Conservation (phyloP, 2,888 invertebrate species). For the Myopa testacea region DNA sequence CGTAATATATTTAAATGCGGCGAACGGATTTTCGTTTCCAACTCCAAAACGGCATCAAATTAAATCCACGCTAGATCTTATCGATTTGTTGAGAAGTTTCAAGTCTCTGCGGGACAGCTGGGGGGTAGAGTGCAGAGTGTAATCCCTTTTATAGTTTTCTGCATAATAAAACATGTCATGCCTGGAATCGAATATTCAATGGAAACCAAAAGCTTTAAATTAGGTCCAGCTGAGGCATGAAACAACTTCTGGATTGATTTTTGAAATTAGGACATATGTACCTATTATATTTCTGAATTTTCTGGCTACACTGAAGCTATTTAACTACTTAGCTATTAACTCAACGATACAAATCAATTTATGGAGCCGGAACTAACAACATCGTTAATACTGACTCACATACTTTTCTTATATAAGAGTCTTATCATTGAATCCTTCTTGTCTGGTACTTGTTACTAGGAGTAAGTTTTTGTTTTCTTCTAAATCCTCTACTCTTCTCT, state of each 20-base stretch:
- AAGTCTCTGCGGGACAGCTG: neutral
- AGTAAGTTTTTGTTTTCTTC: neutral
- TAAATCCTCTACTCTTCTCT: neutral
- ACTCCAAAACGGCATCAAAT: constrained; percentile 18
- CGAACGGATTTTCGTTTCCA: constrained; percentile 42
- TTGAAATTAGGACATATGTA: too few relatives aligned
- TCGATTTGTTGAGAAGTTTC: constrained; percentile 30
- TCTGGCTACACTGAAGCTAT: too few relatives aligned
- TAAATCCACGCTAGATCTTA: neutral
- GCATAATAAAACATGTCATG: neutral
- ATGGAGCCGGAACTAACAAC: too few relatives aligned
- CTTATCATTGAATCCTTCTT: too few relatives aligned
- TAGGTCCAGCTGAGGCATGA: neutral
- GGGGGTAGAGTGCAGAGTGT: neutral
- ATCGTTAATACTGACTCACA: too few relatives aligned
- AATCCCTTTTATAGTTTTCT: neutral
- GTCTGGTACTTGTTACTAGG: too few relatives aligned
- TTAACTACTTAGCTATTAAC: too few relatives aligned
- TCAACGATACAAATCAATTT: too few relatives aligned
- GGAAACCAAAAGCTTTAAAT: constrained; percentile 20
- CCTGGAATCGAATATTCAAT: constrained; percentile 33
- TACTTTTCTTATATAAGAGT: too few relatives aligned
- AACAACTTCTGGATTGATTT: neutral
- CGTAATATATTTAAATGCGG: constrained; percentile 46
- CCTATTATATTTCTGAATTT: too few relatives aligned